Percentiles rank a stretch among this genome's conserved stretches.
Evolutionary conservation across 1,140 invertebrate species (phyloP).

Genomic region (Microplitis demolitor): DNA sequence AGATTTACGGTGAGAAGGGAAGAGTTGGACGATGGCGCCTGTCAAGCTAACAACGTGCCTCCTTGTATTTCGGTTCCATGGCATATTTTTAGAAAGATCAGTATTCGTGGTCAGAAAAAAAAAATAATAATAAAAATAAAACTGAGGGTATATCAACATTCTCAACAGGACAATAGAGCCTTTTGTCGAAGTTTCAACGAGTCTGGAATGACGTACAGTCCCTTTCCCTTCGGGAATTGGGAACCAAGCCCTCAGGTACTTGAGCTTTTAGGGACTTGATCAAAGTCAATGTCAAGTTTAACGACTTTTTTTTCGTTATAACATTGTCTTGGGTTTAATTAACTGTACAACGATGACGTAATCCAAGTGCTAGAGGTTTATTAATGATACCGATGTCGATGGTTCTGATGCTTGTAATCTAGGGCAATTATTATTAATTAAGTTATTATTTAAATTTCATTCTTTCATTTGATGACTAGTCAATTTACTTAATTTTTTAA

Average conservation of each 20-base stretch:
- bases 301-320: background rate
- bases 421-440: background rate
- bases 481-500: background rate
- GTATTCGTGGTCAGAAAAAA: slow-evolving; percentile 4
- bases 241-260: background rate
- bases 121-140: background rate
- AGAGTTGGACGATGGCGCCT: slow-evolving; percentile 11
- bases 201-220: slow-evolving; percentile 1
- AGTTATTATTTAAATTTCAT: background rate
- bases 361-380: background rate
- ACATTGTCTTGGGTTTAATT: background rate
- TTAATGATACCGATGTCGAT: background rate
- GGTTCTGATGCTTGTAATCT: background rate
- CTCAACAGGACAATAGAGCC: slow-evolving; percentile 13
- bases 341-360: too few species aligned
- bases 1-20: background rate
- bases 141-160: background rate
- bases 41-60: slow-evolving; percentile 9
- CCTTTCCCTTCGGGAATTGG: background rate
- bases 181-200: slow-evolving; percentile 12
- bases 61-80: slow-evolving; percentile 10
- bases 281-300: slow-evolving; percentile 4
- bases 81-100: slow-evolving; percentile 21
- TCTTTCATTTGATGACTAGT: background rate
- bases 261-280: background rate